Base-by-base conservation (phyloP, 30 jellyfish, hydroid and myxozoan species). In the Nemopilema nomurai region DNA sequence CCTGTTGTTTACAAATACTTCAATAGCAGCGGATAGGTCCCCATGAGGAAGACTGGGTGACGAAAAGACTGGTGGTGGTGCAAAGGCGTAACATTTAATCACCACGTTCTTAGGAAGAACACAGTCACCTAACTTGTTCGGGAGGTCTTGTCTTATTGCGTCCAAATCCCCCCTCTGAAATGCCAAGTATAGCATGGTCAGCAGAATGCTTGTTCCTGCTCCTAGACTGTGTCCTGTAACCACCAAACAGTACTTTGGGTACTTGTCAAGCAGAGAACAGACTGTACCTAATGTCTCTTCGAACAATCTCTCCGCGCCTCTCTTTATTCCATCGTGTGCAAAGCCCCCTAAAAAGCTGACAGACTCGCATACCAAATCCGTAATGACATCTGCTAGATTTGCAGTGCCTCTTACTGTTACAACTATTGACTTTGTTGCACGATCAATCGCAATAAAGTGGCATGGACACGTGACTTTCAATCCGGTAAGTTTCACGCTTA, bases 21-120 rank as follows among this genome's bases (percentile, higher is more conserved):
- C 85, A 1, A 82, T 71, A 13, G 76, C 70, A 1, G 52, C 91
- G 16, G 50, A 29, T 8, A 28, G 30, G 51, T 72, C 49, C 17
- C 41, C 41, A 23, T 68, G 20, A 0, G 19, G 70, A 67, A 57
- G 19, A 41, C 32, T 25, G 20, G 71, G 51, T 16, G 85, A 21
- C 20, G 79, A 75, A 62, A 82, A 82, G 32, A 82, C 91, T 19
- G 91, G 91, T 20, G 91, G 91, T 0, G 91, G 91, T 19, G 91
- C 91, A 82, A 82, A 82, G 17, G 91, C 91, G 64, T 82, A 82
- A 80, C 91, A 82, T 28, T 82, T 64, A 31, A 82, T 82, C 41
- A 21, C 27, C 0, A 62, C 91, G 27, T 30, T 28, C 4, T 71
- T 57, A 4, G 70, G 71, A 16, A 82, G n/a, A 9, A 51, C 26